Evolutionary conservation across 2,888 invertebrate genomes (phyloP), one percentile per base, ranked within the genome.

Genomic region (Proisotoma minuta): DNA sequence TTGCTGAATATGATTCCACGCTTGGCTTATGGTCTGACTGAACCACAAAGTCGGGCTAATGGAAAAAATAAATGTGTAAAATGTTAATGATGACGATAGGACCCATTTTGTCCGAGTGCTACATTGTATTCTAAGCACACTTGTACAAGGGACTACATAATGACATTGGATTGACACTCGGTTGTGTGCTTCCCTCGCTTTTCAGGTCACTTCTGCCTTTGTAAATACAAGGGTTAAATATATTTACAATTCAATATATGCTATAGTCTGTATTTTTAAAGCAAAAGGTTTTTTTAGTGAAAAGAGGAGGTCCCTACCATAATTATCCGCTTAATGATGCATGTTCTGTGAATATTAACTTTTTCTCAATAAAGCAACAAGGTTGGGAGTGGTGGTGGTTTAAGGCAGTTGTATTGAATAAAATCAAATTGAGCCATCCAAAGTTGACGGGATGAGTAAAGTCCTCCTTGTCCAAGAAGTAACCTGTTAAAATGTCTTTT

Each of bases 401-500:
- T 43, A 20, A 20, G 15, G 15, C 20, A 20, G 43, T n/a, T n/a
- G n/a, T n/a, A n/a, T n/a, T 43, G 43, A 43, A n/a, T n/a, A n/a
- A n/a, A n/a, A n/a, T n/a, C n/a, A n/a, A n/a, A 43, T 43, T 43
- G 43, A 43, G 43, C 43, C 43, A 43, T 43, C 43, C 10, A 43
- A 34, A 34, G 34, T 15, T 43, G 43, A 43, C 43, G 43, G 43
- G 43, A n/a, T n/a, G n/a, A 43, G 43, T 43, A 43, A 43, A 43
- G 43, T 43, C 43, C 18, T 43, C 43, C 34, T 10, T 15, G 34
- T 34, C 34, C 43, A 43, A 43, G 43, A 12, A 20, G 18, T 18
- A 15, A 18, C 18, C 20, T 43, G 43, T 43, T 43, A 43, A 60
- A 63, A 65, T 60, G 66, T 62, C 62, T 57, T 43, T 43, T 43